These are phyloP conservation scores for Lagenorhynchus albirostris DNA, from an alignment of 2,113 vertebrate species.

Conservation along the genomic window DNA sequence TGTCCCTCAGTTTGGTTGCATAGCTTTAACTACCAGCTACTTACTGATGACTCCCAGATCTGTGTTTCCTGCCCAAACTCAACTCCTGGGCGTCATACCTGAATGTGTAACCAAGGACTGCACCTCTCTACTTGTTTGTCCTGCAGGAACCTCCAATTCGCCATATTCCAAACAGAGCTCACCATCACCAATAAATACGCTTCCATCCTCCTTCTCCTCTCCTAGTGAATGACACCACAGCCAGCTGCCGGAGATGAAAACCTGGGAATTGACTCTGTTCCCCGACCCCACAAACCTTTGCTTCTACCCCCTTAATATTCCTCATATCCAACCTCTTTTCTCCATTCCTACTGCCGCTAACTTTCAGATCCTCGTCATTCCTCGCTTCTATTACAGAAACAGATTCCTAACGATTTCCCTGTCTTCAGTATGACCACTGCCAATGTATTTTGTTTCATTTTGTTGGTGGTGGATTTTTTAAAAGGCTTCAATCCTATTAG, in stretches of 20 bases:
- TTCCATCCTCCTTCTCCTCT: background rate
- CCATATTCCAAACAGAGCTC: background rate
- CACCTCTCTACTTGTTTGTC: background rate
- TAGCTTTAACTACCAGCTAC: background rate
- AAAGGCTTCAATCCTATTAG: background rate
- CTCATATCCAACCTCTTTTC: background rate
- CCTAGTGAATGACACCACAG: background rate
- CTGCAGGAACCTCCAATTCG: background rate
- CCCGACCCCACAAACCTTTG: background rate
- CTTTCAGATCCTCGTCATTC: background rate
- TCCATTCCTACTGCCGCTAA: background rate
- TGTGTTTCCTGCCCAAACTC: background rate
- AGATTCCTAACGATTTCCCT: background rate
- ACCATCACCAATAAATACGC: background rate
- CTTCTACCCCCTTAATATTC: background rate
- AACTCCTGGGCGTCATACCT: background rate
- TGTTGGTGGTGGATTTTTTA: background rate
- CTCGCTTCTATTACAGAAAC: background rate
- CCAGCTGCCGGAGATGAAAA: background rate
- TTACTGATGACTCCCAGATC: background rate
- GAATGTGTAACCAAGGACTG: background rate
- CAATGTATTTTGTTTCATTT: background rate
- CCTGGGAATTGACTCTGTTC: fast-evolving
- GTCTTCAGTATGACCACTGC: background rate
- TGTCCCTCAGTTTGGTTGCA: background rate